Evolutionary conservation across 2,113 vertebrate species (phyloP).

Genomic region (Cettia cetti): DNA sequence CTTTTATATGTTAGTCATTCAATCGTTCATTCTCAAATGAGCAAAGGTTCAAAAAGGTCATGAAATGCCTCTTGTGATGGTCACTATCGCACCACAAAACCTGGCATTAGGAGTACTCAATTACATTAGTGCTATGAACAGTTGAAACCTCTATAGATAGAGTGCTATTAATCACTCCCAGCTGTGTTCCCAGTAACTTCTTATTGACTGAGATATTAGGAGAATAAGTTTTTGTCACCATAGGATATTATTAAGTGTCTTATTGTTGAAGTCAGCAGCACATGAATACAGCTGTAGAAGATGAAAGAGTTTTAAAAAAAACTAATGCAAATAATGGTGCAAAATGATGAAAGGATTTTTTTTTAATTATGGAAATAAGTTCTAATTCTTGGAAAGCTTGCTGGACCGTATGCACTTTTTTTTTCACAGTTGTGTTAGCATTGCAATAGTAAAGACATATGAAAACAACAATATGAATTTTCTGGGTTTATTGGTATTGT

Average conservation of each 20-base stretch:
- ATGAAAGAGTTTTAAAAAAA: neutral
- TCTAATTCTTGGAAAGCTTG: neutral
- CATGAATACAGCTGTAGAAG: neutral
- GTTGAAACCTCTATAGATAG: neutral
- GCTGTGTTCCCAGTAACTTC: neutral
- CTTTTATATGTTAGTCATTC: neutral
- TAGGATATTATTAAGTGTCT: neutral
- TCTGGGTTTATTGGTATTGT: neutral
- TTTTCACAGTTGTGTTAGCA: neutral
- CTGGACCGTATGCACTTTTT: fast-evolving
- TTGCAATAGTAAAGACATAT: neutral
- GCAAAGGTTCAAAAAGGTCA: neutral
- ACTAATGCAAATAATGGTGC: neutral
- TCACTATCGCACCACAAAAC: neutral
- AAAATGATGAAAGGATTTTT: neutral
- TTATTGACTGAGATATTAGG: neutral
- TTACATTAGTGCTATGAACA: neutral
- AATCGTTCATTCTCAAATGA: neutral
- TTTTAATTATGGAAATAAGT: neutral
- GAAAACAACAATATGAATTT: neutral
- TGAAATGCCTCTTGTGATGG: neutral
- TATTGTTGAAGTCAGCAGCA: neutral
- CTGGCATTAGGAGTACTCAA: neutral
- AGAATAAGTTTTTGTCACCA: neutral
- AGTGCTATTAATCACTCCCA: neutral